phyloP scores from a whole-genome alignment of 2,797 vertebrate genomes.

The Chromobotia macracanthus region DNA sequence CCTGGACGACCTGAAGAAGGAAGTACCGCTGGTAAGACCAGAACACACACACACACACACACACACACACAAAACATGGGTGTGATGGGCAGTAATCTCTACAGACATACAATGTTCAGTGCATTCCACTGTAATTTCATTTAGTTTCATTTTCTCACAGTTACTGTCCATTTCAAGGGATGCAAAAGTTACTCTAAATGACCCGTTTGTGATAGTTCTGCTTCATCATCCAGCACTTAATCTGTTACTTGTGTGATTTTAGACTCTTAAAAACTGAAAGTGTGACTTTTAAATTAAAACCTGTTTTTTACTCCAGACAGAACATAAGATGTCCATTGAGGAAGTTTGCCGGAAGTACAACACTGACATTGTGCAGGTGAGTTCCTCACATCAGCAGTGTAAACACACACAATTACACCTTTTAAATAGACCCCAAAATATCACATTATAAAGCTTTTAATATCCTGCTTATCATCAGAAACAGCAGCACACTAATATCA shows the following conservation, averaged over 20 bases:
- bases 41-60: not conserved
- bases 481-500: not conserved
- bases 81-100: not conserved
- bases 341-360: conserved; percentile 89
- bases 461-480: not conserved
- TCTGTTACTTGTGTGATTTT: too few relatives aligned
- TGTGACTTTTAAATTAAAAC: too few relatives aligned
- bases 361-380: conserved; percentile 91
- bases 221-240: too few relatives aligned
- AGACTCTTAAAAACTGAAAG: too few relatives aligned
- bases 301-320: conserved; percentile 77
- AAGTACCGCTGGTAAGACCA: conserved; percentile 86
- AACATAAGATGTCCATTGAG: conserved; percentile 95
- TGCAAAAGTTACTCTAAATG: not conserved
- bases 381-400: conserved; percentile 9
- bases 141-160: not conserved
- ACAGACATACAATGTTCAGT: not conserved
- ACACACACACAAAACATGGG: not conserved
- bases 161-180: not conserved
- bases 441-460: not conserved
- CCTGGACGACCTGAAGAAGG: conserved; percentile 92
- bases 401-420: not conserved
- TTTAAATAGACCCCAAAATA: too few relatives aligned
- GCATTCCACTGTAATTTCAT: not conserved
- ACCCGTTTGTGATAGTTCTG: not conserved